Evolutionary conservation across 1,140 invertebrate genomes (phyloP), one percentile per base, ranked within the genome.

Genomic region (Musca domestica): DNA sequence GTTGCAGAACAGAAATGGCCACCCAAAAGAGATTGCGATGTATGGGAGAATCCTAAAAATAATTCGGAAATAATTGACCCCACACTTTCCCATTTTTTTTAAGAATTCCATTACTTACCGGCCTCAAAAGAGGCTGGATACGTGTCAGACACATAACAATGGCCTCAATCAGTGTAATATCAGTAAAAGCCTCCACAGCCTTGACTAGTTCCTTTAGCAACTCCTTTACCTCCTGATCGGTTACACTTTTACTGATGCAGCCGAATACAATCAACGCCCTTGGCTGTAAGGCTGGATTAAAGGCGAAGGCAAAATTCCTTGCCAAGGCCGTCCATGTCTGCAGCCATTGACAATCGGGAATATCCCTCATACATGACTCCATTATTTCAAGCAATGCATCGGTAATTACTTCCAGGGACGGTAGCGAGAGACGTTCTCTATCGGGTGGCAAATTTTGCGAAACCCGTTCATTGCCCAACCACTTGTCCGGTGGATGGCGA

Each of bases 1-100:
- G 81, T 77, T 99, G 96, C 14, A 99, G 84, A 10, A 98, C 94
- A 0, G 95, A 98, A 1, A 96, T 92, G 3, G 95, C 94, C 17
- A 98, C 93, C 96, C 96, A 99, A 82, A 98, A 98, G 71, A 98
- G 84, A 54, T 95, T 94, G 68, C 90, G 88, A 86, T 98, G 96
- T 74, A 98, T 97, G 0, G 92, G 90, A 4, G 96, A 98, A 84
- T 98, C 95, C 91, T 91, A 22, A 0, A 69, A 22, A 9, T 14
- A 25, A 64, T n/a, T n/a, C n/a, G n/a, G 47, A 2, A 3, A 69
- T 68, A 22, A 49, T 64, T 2, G 52, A 68, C 54, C 46, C 23
- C 3, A 48, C 5, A n/a, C 12, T n/a, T 47, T 6, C n/a, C n/a
- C n/a, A n/a, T n/a, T n/a, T n/a, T n/a, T n/a, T n/a, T n/a, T n/a